Evolutionary conservation across 2,888 invertebrate genomes (phyloP).

Genomic region (Strigamia crassipes): DNA sequence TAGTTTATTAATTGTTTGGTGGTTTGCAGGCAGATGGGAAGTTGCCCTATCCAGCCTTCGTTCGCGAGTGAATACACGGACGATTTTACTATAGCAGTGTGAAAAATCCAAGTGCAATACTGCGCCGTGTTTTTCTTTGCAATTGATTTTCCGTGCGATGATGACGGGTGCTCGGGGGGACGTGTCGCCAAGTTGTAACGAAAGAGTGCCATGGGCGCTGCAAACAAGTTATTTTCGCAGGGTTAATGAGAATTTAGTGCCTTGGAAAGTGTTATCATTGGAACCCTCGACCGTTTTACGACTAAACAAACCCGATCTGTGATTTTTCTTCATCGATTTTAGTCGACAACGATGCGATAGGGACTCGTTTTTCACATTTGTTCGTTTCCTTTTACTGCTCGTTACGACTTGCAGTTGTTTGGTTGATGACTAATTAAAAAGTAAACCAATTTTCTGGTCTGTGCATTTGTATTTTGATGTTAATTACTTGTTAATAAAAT

Average conservation of each 20-base stretch:
- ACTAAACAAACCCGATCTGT: conserved; percentile 36
- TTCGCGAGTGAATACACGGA: conserved; percentile 22
- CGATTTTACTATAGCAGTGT: conserved; percentile 36
- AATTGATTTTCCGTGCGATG: neutral
- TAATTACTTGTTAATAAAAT: conserved; percentile 40
- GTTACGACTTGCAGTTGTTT: neutral
- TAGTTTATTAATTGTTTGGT: neutral
- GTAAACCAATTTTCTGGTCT: conserved; percentile 36
- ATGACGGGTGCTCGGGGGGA: neutral
- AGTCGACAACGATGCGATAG: neutral
- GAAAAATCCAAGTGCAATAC: neutral
- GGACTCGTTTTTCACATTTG: neutral
- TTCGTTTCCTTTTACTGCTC: conserved; percentile 13
- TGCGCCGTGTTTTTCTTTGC: neutral
- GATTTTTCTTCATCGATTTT: conserved; percentile 25
- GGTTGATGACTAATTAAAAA: neutral
- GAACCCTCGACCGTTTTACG: neutral
- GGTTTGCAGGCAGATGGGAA: conserved; percentile 4
- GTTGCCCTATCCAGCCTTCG: conserved; percentile 24
- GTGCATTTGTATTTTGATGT: conserved; percentile 42
- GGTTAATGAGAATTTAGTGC: conserved; percentile 39
- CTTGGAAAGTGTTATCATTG: conserved; percentile 6
- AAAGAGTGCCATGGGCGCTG: neutral
- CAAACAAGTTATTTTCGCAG: conserved; percentile 14
- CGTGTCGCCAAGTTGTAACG: conserved; percentile 5